Base-by-base conservation (phyloP, 2,888 invertebrate genomes). In the Zaprionus lineosus region DNA sequence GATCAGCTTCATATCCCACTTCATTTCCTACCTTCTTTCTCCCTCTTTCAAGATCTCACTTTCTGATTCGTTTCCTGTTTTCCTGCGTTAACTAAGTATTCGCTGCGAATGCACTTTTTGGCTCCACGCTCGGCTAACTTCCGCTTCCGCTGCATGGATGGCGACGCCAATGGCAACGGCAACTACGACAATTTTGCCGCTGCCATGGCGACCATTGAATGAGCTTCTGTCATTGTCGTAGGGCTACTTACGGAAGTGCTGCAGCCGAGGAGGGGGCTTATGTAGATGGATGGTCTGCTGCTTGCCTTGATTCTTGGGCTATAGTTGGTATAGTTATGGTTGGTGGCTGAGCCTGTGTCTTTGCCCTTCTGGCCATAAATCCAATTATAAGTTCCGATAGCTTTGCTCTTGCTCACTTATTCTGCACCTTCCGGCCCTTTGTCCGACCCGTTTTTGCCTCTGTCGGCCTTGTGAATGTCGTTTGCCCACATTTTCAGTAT, bases 321-420 rank as follows among this genome's bases (percentile, higher is more conserved):
- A n/a, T n/a, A n/a, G n/a, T 24, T 24, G 21, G 39, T 36, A 34
- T 12, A 31, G 34, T 46, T 51, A 19, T n/a, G 21, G 39, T 37
- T 41, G 39, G 37, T 28, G 16, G 40, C 24, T 26, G 14, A 26
- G 39, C 31, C 33, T 18, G 47, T 64, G 51, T 57, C 41, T 40
- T 34, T 55, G 36, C 37, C 11, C 16, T 31, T 41, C 52, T 67
- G 55, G 56, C 52, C 83, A 82, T 78, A 82, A 79, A 78, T 82
- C 83, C 82, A 82, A 79, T 79, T 82, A 82, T 75, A 82, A 82
- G 62, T 78, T 82, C 64, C 56, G 63, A 70, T n/a, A 66, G 58
- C 61, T 55, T 60, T 48, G 62, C 51, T 68, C 12, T 43, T 66
- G 51, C 44, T 60, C 55, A 53, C 46, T 28, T 24, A n/a, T 24